Base-by-base conservation (phyloP, 2,797 vertebrate species). In the Anguilla anguilla region DNA sequence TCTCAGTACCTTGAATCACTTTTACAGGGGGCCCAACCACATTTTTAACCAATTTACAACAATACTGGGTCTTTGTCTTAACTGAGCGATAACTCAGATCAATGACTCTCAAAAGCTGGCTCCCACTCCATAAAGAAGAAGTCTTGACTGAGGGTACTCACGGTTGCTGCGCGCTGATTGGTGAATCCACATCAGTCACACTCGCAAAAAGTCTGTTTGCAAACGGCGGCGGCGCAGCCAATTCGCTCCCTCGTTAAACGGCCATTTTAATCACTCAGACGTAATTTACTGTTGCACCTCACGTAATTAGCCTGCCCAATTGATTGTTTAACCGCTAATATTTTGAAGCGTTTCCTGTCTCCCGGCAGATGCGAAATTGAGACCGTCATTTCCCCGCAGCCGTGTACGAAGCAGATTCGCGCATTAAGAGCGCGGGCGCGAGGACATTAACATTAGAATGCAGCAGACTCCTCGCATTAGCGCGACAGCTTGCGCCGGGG, bases 361-460 rank as follows among this genome's bases (percentile, higher is more conserved):
- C 39, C 13, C 39, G 15, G 74, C 39, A 43, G 74, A 43, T 39
- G 74, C 28, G 74, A 19, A 43, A 77, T 77, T 17, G 19, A 43
- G 39, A 3, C 74, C 15, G 11, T 39, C 39, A 22, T 77, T 77
- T 77, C 31, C 39, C 31, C 74, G 17, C 31, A 39, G 74, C 7
- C 35, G 74, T 19, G 74, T 43, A 22, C 43, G 31, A 72, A 72
- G 35, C 69, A 72, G 28, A 28, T 72, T 72, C 13, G 28, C n/a
- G 69, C 69, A 35, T 72, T 72, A 72, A 43, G 31, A 31, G 83
- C 55, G 57, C n/a, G 55, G 55, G 55, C 43, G 55, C 39, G n/a
- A 85, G 93, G 92, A 93, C 86, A 95, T 89, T 93, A 93, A 82
- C 53, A 86, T 61, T 39, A 61, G 31, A 31, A 31, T 25, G 13